Base-by-base conservation (phyloP, 2,888 invertebrate genomes). In the Flabesymbios commensalis region DNA sequence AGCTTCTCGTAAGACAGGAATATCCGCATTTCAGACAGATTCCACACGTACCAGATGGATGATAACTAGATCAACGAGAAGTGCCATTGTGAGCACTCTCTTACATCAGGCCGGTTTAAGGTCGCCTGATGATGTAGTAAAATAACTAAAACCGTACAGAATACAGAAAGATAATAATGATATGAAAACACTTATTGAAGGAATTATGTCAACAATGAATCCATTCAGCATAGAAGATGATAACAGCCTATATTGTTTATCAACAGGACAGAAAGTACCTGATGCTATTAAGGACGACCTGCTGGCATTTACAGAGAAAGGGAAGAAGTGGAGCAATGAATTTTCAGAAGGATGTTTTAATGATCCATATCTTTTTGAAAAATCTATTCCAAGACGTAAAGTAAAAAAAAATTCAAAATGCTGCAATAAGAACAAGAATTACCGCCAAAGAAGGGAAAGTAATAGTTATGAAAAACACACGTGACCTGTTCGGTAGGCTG, bases 1-100 rank as follows among this genome's bases (percentile, higher is more conserved):
- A 42, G 61, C 64, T 24, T 64, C 62, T 14, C 39, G 64, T 24
- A 45, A 39, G n/a, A 64, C 62, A 22, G 63, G 65, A 53, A 57
- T 63, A 36, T 29, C 63, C n/a, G 10, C 63, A 14, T 28, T 54
- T 24, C 60, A 64, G 32, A 51, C 60, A 19, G 41, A 47, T 7
- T 7, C 28, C 39, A 56, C 60, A n/a, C 43, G 56, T 24, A 33
- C 39, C 10, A 32, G 52, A 14, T 63, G 61, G 49, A 49, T 28
- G 29, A 19, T 22, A 10, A 49, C 24, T 19, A 14, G 29, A 19
- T 14, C 49, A 26, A 29, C 19, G 7, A 7, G 49, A 28, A 49
- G 49, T 49, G 29, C 5, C 7, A 47, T 65, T 45, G 62, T 61
- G 24, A 36, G 31, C 19, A 42, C n/a, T 28, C 48, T 39, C n/a